Base-by-base conservation (phyloP, 2,888 invertebrate genomes). In the Meteorus colon region DNA sequence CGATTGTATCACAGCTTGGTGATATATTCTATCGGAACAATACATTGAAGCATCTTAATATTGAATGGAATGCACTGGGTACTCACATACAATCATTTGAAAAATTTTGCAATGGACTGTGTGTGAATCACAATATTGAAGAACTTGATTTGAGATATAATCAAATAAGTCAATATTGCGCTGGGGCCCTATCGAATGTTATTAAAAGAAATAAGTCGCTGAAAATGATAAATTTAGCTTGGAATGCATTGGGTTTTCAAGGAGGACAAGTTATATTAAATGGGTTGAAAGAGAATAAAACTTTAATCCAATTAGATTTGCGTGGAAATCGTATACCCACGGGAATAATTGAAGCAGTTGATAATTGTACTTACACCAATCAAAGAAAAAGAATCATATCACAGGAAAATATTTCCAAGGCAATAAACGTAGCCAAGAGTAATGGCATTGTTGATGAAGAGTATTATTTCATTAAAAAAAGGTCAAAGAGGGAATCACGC, bases 51-150 rank as follows among this genome's bases (percentile, higher is more conserved):
- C 80, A 79, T 63, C 77, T 86, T 45, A 81, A 83, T 19, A 59
- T 87, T 0, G 89, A 90, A 78, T 90, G 90, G 90, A 90, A 90
- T 79, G 86, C 86, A 75, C 75, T 90, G 16, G 90, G 90, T 2
- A 77, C 84, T 2, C 83, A 86, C 24, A 75, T 81, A 6, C 86
- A 86, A 19, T 82, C 83, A 5, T 90, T 90, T 77, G 73, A 81
- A 0, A 81, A 84, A 72, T 89, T 90, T 73, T 90, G 90, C 78
- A 85, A 88, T 3, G 88, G 86, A 16, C 75, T 90, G 0, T 78
- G 83, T 0, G 80, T 83, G 31, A 90, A 90, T 79, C 83, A 86
- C 68, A 84, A 84, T 4, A 75, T 90, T 5, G 87, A 89, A 66
- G 83, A 85, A 72, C 67, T 90, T 16, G 89, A 90, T 79, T 76